phyloP scores from a whole-genome alignment of 1,140 invertebrate genomes.

The Neoseiulus cucumeris region DNA sequence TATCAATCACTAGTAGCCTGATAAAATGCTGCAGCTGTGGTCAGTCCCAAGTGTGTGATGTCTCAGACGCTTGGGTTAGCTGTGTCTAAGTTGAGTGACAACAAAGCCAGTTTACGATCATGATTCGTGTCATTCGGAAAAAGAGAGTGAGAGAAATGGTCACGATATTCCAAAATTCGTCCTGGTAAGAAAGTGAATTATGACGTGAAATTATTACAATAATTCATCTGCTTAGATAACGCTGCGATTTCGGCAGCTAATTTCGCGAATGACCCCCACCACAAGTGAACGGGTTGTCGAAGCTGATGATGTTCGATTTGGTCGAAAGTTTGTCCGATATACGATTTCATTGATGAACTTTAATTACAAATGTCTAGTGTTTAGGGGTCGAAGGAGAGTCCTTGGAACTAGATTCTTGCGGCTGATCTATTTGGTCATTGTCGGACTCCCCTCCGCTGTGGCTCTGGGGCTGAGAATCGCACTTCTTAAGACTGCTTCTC shows the following conservation, averaged over 20 bases:
- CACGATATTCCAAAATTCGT: no score
- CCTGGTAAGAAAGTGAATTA: no score
- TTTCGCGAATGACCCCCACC: background rate
- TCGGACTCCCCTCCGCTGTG: conserved; percentile 3
- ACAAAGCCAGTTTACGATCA: no score
- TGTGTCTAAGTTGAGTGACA: no score
- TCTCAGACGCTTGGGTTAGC: background rate
- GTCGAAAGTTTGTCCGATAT: background rate
- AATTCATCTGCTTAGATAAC: no score
- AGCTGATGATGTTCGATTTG: background rate
- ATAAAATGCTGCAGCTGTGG: background rate
- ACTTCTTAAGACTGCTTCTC: conserved; percentile 15
- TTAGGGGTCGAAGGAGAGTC: background rate
- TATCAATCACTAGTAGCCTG: background rate
- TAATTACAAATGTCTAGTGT: background rate
- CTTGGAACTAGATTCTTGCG: background rate
- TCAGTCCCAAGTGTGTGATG: background rate
- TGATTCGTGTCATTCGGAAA: no score
- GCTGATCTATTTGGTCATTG: background rate
- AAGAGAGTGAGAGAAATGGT: no score
- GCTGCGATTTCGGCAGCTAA: background rate
- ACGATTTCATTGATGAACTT: background rate
- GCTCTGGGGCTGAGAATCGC: conserved; percentile 11
- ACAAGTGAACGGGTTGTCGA: background rate
- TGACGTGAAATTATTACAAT: no score